A percentile compares a stretch with the other conserved stretches of the same genome.
phyloP scores from a whole-genome alignment of 1,140 invertebrate species.

The Pseudoatta argentina region DNA sequence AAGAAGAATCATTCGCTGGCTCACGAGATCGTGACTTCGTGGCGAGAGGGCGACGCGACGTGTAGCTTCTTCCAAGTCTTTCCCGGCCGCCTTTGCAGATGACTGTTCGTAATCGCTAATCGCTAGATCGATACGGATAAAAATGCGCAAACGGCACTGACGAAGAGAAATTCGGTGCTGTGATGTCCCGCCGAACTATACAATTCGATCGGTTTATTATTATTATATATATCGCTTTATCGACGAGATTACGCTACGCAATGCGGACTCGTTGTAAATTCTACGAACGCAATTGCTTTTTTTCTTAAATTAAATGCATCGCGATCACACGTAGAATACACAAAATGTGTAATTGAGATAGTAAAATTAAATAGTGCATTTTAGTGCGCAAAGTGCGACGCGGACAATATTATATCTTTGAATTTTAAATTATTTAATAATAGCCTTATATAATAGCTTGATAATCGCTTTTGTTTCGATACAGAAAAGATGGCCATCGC shows the following conservation, averaged over 20 bases:
- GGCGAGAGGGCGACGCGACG: neutral
- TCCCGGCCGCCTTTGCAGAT: conserved; percentile 23
- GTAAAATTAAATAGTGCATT: neutral
- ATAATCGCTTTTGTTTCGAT: neutral
- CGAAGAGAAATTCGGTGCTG: neutral
- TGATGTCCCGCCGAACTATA: neutral
- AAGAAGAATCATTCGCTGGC: neutral
- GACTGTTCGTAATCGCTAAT: conserved; percentile 30
- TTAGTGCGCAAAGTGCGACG: neutral
- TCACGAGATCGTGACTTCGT: neutral
- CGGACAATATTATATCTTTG: neutral
- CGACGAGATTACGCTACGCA: neutral
- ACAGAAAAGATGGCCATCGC: conserved; percentile 85
- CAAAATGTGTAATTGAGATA: no score
- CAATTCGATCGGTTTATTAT: neutral
- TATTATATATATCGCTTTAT: neutral
- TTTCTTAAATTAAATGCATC: no score
- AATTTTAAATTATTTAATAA: neutral
- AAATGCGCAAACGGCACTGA: conserved; percentile 16
- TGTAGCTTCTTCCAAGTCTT: neutral
- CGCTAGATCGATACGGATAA: conserved; percentile 53
- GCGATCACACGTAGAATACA: neutral
- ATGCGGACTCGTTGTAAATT: conserved; percentile 2
- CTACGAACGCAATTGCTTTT: no score
- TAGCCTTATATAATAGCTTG: neutral